These are phyloP conservation scores for Hippocampus zosterae DNA, from an alignment of 2,113 vertebrate species.

Conservation along the genomic window DNA sequence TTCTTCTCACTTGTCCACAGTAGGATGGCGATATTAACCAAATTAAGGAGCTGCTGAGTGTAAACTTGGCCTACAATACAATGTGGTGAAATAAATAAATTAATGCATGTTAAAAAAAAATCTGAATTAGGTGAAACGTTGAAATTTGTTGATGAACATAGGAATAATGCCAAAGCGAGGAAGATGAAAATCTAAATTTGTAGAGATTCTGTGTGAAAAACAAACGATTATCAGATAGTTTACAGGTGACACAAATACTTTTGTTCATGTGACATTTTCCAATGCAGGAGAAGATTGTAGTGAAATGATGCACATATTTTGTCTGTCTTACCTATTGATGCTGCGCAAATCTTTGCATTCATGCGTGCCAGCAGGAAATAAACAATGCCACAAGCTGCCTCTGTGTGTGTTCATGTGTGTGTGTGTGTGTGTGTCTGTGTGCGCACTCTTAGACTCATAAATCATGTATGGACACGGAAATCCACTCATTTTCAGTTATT, in stretches of 20 bases:
- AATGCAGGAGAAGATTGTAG: conserved; percentile 3
- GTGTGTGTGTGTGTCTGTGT: too few relatives aligned
- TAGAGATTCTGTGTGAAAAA: background rate
- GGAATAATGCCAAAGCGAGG: background rate
- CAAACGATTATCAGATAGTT: background rate
- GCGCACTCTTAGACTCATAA: conserved; percentile 25
- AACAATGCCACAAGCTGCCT: conserved; percentile 7
- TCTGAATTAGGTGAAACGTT: background rate
- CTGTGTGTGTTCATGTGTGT: background rate
- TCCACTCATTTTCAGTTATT: conserved; percentile 33
- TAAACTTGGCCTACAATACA: background rate
- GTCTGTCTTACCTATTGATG: background rate
- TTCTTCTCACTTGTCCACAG: background rate
- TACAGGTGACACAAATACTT: background rate
- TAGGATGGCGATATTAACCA: background rate
- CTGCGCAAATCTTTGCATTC: conserved; percentile 2
- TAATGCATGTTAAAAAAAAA: background rate
- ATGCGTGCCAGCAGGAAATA: conserved; percentile 11
- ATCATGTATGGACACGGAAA: conserved; percentile 35
- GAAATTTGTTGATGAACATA: background rate
- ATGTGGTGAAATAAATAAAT: background rate
- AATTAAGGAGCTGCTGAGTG: background rate
- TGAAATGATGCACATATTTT: background rate
- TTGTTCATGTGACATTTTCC: background rate
- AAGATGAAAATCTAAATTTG: background rate